Conservation (phyloP, 2,113 vertebrate genomes). For the Hymenochirus boettgeri region DNA sequence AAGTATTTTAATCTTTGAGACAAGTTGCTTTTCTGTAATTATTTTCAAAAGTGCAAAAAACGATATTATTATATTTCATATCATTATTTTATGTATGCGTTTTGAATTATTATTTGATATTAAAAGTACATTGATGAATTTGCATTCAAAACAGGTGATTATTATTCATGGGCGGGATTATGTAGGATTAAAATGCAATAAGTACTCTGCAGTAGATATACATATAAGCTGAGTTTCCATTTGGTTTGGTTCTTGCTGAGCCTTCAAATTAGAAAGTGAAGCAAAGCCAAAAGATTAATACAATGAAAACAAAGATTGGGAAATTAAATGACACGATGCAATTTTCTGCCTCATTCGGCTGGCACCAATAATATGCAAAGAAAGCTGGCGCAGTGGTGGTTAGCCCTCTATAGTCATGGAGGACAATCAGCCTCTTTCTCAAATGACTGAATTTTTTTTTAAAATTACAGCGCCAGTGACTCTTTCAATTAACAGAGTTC, state of each 20-base stretch:
- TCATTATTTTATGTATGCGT: background rate
- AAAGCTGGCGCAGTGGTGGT: conserved; percentile 67
- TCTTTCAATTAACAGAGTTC: conserved; percentile 69
- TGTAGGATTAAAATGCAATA: conserved; percentile 63
- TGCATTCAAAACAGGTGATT: conserved; percentile 64
- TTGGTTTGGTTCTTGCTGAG: conserved; percentile 85
- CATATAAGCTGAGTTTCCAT: conserved; percentile 77
- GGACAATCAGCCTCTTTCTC: conserved; percentile 67
- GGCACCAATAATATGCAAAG: conserved; percentile 75
- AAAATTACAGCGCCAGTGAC: conserved; percentile 66
- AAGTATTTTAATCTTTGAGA: too few relatives aligned
- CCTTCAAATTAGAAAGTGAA: conserved; percentile 87
- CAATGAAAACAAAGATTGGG: conserved; percentile 90
- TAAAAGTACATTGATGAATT: conserved; percentile 64
- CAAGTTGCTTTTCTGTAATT: too few relatives aligned
- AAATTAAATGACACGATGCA: conserved; percentile 93
- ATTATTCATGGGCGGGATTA: conserved; percentile 73
- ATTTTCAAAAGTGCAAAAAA: too few relatives aligned
- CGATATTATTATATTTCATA: background rate
- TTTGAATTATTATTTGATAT: background rate
- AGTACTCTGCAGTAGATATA: conserved; percentile 62
- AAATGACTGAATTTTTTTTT: conserved; percentile 59
- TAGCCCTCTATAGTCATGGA: conserved; percentile 64
- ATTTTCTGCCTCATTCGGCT: conserved; percentile 90
- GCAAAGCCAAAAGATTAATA: conserved; percentile 91